Base-by-base conservation (phyloP, 2,888 invertebrate species). In the Plemyria rubiginata region DNA sequence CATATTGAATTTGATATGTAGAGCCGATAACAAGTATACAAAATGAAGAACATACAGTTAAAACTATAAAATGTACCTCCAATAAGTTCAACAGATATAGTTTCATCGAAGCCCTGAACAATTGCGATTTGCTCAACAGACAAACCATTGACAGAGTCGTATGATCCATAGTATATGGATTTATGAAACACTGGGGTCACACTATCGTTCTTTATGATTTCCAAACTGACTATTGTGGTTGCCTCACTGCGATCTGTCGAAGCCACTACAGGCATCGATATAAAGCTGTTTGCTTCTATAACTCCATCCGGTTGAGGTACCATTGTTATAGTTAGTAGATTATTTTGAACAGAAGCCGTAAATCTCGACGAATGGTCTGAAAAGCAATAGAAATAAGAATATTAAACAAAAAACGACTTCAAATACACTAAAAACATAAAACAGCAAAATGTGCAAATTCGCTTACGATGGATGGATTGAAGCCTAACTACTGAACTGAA, bases 131-230 rank as follows among this genome's bases (percentile, higher is more conserved):
- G 65, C 2, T 83, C 84, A n/a, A 85, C 43, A 8, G 38, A 69
- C 53, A 90, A 73, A 12, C 80, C 84, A 11, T 68, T 65, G 8
- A 64, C 62, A 40, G 74, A 32, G 32, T 78, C 73, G 65, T 88
- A 89, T 12, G 70, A 73, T 40, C 86, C 88, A 6, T 62, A 70
- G 62, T 90, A 90, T 40, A 88, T 65, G 11, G 75, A 66, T 29
- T 70, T 73, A 61, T 80, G 81, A 62, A 90, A 90, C 3, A 80
- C 73, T 0, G 89, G 90, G 0, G 88, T 87, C 1, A 75, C 62
- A 15, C 70, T 75, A 57, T 90, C 90, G 15, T 88, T 80, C 63
- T 87, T 87, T 55, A 88, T 73, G 51, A 90, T 83, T 48, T 85
- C 83, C 29, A 90, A 72, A n/a, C 77, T 78, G 22, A 87, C 80